Conservation (phyloP, 2,888 invertebrate genomes). For the Pegoplata infirma region DNA sequence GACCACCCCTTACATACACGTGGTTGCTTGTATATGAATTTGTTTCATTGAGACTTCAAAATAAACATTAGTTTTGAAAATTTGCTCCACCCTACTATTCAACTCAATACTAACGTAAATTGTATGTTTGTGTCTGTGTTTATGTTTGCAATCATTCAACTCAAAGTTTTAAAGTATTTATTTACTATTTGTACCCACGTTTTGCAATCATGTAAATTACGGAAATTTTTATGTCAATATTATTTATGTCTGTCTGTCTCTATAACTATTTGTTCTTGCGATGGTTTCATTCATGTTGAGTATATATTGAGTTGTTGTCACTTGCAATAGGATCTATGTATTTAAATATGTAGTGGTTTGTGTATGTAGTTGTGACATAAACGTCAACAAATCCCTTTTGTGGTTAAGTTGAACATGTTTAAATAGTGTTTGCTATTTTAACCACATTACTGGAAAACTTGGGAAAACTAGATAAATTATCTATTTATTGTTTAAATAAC, state of each 20-base stretch:
- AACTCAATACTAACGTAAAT: too few species aligned
- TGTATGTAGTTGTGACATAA: not conserved
- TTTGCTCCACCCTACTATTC: too few species aligned
- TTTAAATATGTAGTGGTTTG: not conserved
- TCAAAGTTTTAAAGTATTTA: not conserved
- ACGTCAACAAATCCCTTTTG: constrained; percentile 3
- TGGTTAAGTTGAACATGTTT: not conserved
- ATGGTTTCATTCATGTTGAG: not conserved
- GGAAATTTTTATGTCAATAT: not conserved
- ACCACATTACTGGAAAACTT: too few species aligned
- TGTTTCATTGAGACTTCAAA: too few species aligned
- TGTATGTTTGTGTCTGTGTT: too few species aligned
- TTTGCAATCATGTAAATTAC: not conserved
- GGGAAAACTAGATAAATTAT: too few species aligned
- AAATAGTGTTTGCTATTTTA: too few species aligned
- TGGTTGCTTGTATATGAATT: too few species aligned
- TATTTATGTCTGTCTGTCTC: not conserved
- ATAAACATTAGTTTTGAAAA: too few species aligned
- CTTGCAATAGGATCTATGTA: not conserved
- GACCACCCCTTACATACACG: too few species aligned
- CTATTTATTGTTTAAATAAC: too few species aligned
- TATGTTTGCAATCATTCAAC: not conserved
- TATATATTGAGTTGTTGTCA: not conserved
- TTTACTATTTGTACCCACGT: not conserved
- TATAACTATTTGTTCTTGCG: not conserved